Evolutionary conservation across 1,140 invertebrate species (phyloP).

Genomic region (Drosophila orena): DNA sequence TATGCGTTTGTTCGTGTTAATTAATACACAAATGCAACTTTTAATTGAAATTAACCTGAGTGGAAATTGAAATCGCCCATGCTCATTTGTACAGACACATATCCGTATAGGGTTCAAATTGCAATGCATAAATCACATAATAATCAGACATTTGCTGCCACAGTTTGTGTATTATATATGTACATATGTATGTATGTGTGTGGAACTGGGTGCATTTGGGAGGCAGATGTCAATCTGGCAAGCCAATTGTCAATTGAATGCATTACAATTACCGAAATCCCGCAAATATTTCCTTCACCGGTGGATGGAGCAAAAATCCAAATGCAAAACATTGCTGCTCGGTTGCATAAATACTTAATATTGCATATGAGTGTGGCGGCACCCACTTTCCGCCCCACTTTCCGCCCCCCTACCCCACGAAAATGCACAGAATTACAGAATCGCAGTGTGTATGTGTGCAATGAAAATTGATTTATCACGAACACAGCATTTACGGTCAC

Average conservation of each 20-base stretch:
- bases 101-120: slow-evolving; percentile 61
- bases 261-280: slow-evolving; percentile 74
- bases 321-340: slow-evolving; percentile 49
- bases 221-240: slow-evolving; percentile 68
- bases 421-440: slow-evolving; percentile 81
- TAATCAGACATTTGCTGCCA: slow-evolving; percentile 68
- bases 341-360: slow-evolving; percentile 75
- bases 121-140: slow-evolving; percentile 78
- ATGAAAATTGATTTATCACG: slow-evolving; percentile 83
- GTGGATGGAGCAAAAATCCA: slow-evolving; percentile 27
- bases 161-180: slow-evolving; percentile 16
- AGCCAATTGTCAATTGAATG: slow-evolving; percentile 76
- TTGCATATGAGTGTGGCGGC: slow-evolving; percentile 37
- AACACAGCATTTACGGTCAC: slow-evolving; percentile 80
- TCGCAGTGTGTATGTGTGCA: slow-evolving; percentile 63
- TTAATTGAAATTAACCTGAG: slow-evolving; percentile 78
- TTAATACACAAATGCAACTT: slow-evolving; percentile 60
- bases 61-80: slow-evolving; percentile 48
- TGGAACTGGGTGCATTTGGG: slow-evolving; percentile 4
- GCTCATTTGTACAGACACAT: slow-evolving; percentile 60
- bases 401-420: background rate
- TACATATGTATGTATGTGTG: background rate
- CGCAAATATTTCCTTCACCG: slow-evolving; percentile 70
- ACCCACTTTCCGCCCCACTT: background rate
- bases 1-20: slow-evolving; percentile 36